Conservation (phyloP, 2,113 vertebrate species). For the Silurus meridionalis region DNA sequence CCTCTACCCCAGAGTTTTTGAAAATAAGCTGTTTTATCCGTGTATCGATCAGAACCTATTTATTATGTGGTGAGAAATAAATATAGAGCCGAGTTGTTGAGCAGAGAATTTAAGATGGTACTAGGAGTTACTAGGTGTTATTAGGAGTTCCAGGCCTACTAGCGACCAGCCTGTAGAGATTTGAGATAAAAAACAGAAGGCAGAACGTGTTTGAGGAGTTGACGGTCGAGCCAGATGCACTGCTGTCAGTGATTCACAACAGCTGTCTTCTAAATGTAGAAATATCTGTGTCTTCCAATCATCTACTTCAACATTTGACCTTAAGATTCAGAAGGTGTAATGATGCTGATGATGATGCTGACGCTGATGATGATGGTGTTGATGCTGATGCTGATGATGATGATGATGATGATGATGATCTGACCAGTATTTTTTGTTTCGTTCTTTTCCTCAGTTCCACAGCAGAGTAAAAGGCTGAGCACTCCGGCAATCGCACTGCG, state of each 20-base stretch:
- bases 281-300: not conserved
- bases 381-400: not conserved
- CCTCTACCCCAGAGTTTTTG: not conserved
- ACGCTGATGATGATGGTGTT: slow-evolving; percentile 7
- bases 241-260: not conserved
- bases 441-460: slow-evolving; percentile 73
- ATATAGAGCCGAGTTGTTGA: not conserved
- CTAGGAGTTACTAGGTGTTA: not conserved
- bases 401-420: slow-evolving; percentile 1
- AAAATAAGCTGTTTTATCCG: not conserved
- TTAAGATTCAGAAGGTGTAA: not conserved
- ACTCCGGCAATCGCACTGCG: slow-evolving; percentile 86
- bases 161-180: not conserved
- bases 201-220: slow-evolving; percentile 2
- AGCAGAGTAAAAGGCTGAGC: slow-evolving; percentile 86
- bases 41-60: not conserved
- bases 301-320: slow-evolving; percentile 1
- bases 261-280: slow-evolving; percentile 19
- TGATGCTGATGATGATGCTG: not conserved
- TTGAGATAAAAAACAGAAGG: not conserved
- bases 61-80: not conserved
- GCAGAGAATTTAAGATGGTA: not conserved
- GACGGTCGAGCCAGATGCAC: not conserved
- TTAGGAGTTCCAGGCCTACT: not conserved
- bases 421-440: not conserved